phyloP scores from a whole-genome alignment of 2,797 vertebrate genomes.

The Hemitrygon akajei region DNA sequence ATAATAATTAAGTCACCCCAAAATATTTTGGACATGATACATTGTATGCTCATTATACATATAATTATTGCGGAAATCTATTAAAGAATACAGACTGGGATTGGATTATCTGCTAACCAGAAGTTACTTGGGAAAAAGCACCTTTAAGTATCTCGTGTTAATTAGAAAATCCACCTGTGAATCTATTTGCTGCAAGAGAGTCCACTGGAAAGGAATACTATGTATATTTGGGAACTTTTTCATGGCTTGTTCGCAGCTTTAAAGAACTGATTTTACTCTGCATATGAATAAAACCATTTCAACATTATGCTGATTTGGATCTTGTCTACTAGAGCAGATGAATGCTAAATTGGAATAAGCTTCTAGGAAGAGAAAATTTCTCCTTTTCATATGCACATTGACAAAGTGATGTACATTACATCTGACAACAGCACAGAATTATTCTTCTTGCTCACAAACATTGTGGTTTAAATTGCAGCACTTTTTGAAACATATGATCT shows the following conservation, averaged over 20 bases:
- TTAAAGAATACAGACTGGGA: not conserved
- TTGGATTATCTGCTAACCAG: not conserved
- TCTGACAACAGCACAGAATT: not conserved
- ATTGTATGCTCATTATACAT: too few relatives aligned
- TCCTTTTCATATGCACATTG: not conserved
- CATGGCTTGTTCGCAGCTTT: not conserved
- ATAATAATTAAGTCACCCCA: not conserved
- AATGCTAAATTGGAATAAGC: slow-evolving; percentile 12
- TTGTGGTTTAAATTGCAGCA: not conserved
- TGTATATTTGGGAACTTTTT: not conserved
- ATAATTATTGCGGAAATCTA: not conserved
- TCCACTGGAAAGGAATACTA: not conserved
- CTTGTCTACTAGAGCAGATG: not conserved
- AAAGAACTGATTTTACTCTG: not conserved
- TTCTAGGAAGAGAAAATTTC: not conserved
- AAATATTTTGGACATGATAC: slow-evolving; percentile 4
- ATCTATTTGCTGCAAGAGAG: not conserved
- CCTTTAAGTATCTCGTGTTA: not conserved
- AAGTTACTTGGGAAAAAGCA: not conserved
- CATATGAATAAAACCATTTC: not conserved
- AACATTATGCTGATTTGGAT: not conserved
- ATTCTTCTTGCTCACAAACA: not conserved
- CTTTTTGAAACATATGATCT: slow-evolving; percentile 18
- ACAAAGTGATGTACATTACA: not conserved
- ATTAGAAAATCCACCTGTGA: not conserved